Percentiles rank a stretch among this genome's conserved stretches.
Conservation (phyloP, 2,113 vertebrate genomes). For the Cheilinus undulatus region DNA sequence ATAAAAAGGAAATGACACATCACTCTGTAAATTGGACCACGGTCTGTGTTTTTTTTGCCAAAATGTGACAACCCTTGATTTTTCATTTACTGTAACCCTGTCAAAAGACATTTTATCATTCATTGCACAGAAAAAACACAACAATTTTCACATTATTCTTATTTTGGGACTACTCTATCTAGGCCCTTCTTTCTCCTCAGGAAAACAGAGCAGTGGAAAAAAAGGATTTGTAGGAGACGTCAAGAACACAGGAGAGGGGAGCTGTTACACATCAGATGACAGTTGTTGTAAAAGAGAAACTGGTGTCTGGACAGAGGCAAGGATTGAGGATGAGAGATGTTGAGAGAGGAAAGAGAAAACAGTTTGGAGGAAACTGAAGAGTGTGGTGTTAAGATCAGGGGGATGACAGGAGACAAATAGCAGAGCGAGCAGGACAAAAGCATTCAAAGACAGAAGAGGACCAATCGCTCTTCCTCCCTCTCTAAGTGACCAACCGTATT, state of each 20-base stretch:
- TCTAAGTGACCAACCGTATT: conserved; percentile 79
- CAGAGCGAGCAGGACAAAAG: conserved; percentile 65
- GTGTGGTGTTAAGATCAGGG: conserved; percentile 23
- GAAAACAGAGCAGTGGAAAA: too few species aligned
- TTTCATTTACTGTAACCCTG: too few species aligned
- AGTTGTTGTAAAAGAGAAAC: conserved; percentile 19
- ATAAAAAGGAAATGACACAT: too few species aligned
- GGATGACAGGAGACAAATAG: conserved; percentile 70
- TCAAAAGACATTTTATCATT: too few species aligned
- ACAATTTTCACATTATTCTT: too few species aligned
- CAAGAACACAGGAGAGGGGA: neutral
- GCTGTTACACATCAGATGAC: conserved; percentile 15
- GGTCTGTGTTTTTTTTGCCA: too few species aligned
- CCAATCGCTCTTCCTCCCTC: conserved; percentile 73
- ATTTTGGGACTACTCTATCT: too few species aligned
- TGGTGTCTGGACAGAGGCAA: conserved; percentile 18
- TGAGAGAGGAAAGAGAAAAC: conserved; percentile 35
- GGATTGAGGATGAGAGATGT: conserved; percentile 19
- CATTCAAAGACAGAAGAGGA: conserved; percentile 66
- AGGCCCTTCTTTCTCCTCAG: too few species aligned
- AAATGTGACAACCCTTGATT: too few species aligned
- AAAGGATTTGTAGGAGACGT: conserved; percentile 13
- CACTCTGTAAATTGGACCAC: too few species aligned
- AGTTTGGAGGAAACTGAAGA: conserved; percentile 36
- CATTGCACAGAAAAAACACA: too few species aligned